A percentile compares a stretch with the other conserved stretches of the same genome.
Evolutionary conservation across 1,140 invertebrate species (phyloP).

Genomic region (Ooceraea biroi): DNA sequence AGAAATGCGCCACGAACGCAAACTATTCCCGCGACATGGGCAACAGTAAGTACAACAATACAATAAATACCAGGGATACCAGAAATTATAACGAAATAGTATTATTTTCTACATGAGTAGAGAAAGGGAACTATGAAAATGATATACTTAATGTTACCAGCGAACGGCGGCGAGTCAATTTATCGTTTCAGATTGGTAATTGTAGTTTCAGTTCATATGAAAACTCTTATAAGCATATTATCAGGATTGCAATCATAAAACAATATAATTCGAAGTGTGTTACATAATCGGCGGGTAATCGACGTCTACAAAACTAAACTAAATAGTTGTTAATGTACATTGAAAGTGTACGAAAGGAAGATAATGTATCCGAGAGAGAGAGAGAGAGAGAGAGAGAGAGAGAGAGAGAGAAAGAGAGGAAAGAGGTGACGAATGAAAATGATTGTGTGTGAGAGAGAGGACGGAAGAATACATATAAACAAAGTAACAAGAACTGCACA

Average conservation of each 20-base stretch:
- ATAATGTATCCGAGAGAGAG: constrained; percentile 35
- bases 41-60: constrained; percentile 60
- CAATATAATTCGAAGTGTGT: constrained; percentile 21
- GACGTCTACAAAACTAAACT: constrained; percentile 42
- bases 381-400: constrained; percentile 4
- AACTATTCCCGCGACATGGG: background rate
- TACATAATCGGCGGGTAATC: constrained; percentile 48
- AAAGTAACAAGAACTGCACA: constrained; percentile 26
- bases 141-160: constrained; percentile 25
- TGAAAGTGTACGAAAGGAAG: constrained; percentile 33
- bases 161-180: constrained; percentile 1
- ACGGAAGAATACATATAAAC: background rate
- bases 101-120: constrained; percentile 53
- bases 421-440: too few relatives aligned
- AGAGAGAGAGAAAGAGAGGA: background rate
- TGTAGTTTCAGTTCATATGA: constrained; percentile 40
- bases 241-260: background rate
- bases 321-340: constrained; percentile 66
- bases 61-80: constrained; percentile 55
- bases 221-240: constrained; percentile 22
- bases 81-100: constrained; percentile 52
- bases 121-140: constrained; percentile 32
- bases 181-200: constrained; percentile 2
- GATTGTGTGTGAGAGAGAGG: too few relatives aligned
- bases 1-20: background rate